phyloP scores from a whole-genome alignment of 2,888 invertebrate genomes.

The Drosophila anceps region DNA sequence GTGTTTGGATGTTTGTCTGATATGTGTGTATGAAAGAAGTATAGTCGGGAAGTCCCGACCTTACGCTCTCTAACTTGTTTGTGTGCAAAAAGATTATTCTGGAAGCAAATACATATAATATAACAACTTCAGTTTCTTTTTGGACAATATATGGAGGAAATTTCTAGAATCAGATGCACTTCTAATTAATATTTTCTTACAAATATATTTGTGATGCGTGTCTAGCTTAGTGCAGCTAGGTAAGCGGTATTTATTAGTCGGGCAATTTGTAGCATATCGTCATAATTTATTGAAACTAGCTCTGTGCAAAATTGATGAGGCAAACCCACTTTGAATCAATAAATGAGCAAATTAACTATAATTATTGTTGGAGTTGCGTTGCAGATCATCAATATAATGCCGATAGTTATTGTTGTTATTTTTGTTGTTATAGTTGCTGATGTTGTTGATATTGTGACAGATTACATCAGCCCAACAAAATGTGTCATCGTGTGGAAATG shows the following conservation, averaged over 20 bases:
- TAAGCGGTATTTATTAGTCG: not conserved
- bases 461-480: slow-evolving; percentile 56
- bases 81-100: no score
- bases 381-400: slow-evolving; percentile 31
- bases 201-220: not conserved
- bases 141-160: not conserved
- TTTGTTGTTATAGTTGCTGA: not conserved
- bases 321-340: slow-evolving; percentile 43
- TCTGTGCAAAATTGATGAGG: slow-evolving; percentile 19
- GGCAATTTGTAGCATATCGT: not conserved
- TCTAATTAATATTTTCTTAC: not conserved
- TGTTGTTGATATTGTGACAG: slow-evolving; percentile 27
- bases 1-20: no score
- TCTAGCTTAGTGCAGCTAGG: not conserved
- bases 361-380: slow-evolving; percentile 54
- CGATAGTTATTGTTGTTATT: slow-evolving; percentile 20
- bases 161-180: not conserved
- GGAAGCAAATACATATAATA: not conserved
- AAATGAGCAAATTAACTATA: slow-evolving; percentile 57
- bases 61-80: no score
- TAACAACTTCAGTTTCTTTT: not conserved
- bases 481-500: slow-evolving; percentile 29
- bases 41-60: no score
- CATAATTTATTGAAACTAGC: slow-evolving; percentile 12
- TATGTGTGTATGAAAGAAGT: no score